phyloP scores from a whole-genome alignment of 35 echinoderm and acorn worm genomes.

The Heliocidaris erythrogramma region DNA sequence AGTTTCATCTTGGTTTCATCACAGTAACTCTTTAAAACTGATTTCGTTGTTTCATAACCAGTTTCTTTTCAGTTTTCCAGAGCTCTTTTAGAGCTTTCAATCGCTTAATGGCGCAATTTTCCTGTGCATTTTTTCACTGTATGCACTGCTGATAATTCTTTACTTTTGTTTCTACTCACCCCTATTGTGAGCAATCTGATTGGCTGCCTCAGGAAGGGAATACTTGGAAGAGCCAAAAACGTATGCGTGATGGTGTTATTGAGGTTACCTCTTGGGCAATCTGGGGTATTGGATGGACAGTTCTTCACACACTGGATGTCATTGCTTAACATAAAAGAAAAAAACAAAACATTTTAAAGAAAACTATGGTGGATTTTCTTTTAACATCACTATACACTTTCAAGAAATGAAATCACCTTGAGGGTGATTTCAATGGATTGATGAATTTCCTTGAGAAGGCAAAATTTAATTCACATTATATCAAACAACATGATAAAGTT shows the following conservation, averaged over 20 bases:
- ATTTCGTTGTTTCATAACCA: too few species aligned
- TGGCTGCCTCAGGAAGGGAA: conserved; percentile 5
- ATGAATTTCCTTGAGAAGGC: too few species aligned
- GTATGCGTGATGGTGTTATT: conserved; percentile 38
- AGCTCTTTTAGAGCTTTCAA: too few species aligned
- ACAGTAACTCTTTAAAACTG: too few species aligned
- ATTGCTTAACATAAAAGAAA: neutral
- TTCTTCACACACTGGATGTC: conserved; percentile 7
- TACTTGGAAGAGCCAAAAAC: conserved; percentile 24
- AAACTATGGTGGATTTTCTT: neutral
- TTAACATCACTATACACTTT: neutral
- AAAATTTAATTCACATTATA: too few species aligned
- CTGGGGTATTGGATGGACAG: neutral
- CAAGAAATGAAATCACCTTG: neutral
- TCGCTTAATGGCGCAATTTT: too few species aligned
- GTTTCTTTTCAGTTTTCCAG: too few species aligned
- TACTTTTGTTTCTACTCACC: neutral
- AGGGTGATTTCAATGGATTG: neutral
- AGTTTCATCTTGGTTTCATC: too few species aligned
- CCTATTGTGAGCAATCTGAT: conserved; percentile 44
- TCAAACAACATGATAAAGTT: too few species aligned
- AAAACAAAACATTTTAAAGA: neutral
- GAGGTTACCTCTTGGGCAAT: neutral
- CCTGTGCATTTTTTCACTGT: too few species aligned
- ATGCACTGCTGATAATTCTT: too few species aligned